These are phyloP conservation scores for Cetonia aurata DNA, from an alignment of 2,888 invertebrate genomes.

Conservation along the genomic window DNA sequence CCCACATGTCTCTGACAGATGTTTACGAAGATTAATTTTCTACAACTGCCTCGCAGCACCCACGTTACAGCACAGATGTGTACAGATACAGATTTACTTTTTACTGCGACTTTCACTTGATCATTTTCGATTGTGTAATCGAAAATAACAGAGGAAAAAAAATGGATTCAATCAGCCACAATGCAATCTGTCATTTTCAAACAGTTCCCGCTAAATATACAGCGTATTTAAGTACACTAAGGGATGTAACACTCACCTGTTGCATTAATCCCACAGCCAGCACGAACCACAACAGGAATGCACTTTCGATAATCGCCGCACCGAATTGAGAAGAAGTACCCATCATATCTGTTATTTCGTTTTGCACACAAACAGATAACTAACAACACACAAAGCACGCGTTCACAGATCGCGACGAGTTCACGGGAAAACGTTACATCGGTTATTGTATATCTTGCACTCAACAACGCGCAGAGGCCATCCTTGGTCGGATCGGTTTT, in stretches of 20 bases:
- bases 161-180: neutral
- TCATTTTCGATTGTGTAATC: too few species aligned
- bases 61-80: too few species aligned
- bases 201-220: conserved; percentile 13
- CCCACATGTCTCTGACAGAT: too few species aligned
- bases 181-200: conserved; percentile 18
- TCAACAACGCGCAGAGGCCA: conserved; percentile 35
- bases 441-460: neutral
- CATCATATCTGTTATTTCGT: neutral
- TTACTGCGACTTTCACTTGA: too few species aligned
- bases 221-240: too few species aligned
- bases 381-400: too few species aligned
- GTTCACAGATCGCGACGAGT: too few species aligned
- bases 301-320: conserved; percentile 28
- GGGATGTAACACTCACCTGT: conserved; percentile 35
- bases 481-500: conserved; percentile 36
- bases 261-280: conserved; percentile 35
- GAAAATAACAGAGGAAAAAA: too few species aligned
- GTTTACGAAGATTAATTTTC: too few species aligned
- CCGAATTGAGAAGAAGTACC: conserved; percentile 27
- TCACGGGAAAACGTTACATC: conserved; percentile 20
- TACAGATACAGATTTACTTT: too few species aligned
- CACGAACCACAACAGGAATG: conserved; percentile 35
- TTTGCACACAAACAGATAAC: too few species aligned
- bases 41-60: too few species aligned